These are phyloP conservation scores for Pseudomyrmex concolor DNA, from an alignment of 1,140 invertebrate genomes.

Conservation along the genomic window DNA sequence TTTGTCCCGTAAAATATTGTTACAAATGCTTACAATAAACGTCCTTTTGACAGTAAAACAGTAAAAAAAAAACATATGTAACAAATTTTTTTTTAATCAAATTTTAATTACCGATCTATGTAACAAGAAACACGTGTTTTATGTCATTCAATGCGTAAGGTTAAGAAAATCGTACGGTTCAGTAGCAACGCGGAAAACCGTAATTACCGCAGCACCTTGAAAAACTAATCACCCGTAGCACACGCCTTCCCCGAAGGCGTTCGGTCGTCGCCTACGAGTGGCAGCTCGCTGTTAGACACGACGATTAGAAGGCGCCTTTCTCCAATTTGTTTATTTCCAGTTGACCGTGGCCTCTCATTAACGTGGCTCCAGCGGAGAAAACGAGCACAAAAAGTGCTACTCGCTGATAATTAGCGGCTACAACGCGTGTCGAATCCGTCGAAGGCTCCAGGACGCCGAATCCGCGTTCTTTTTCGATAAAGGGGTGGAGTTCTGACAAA, in stretches of 20 bases:
- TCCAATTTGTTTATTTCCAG: constrained; percentile 76
- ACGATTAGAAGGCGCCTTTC: constrained; percentile 73
- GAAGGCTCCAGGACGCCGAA: constrained; percentile 21
- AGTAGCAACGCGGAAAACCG: constrained; percentile 44
- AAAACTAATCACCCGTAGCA: constrained; percentile 72
- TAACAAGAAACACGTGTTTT: background rate
- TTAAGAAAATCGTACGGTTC: constrained; percentile 57
- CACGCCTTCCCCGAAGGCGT: constrained; percentile 47
- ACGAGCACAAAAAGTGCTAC: constrained; percentile 37
- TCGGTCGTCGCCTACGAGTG: constrained; percentile 65
- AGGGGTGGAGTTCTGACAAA: constrained; percentile 65
- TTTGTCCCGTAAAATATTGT: background rate
- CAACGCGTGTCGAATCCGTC: constrained; percentile 66
- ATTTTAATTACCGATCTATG: background rate
- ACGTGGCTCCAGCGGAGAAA: constrained; percentile 44
- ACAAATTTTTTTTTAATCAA: background rate
- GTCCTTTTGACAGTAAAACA: background rate
- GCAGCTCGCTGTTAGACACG: constrained; percentile 54
- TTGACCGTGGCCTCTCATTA: constrained; percentile 72
- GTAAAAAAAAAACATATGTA: background rate
- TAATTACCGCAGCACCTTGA: constrained; percentile 70
- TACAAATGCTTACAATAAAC: background rate
- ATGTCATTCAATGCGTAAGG: constrained; percentile 33
- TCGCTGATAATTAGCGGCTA: constrained; percentile 58
- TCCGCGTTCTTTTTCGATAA: constrained; percentile 45